Percentiles rank a stretch among this genome's conserved stretches.
These are phyloP conservation scores for Heliconius hermathena DNA, from an alignment of 1,140 invertebrate genomes.

Conservation along the genomic window DNA sequence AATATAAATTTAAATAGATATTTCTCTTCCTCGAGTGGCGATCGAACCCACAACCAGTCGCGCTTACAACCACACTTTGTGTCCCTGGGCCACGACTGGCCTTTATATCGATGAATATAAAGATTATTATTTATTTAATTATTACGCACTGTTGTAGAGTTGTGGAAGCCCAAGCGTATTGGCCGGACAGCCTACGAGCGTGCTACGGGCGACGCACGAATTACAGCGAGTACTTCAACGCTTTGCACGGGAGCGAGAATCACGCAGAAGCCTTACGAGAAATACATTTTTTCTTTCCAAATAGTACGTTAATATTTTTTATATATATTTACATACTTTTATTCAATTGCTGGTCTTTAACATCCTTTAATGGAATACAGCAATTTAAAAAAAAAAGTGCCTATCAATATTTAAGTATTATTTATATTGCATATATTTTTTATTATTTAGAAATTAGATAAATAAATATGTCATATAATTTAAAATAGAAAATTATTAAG, in stretches of 20 bases:
- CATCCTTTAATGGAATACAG: not conserved
- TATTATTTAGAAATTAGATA: too few relatives aligned
- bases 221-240: constrained; percentile 86
- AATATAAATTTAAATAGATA: too few relatives aligned
- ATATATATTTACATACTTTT: not conserved
- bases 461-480: too few relatives aligned
- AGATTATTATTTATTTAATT: not conserved
- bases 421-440: not conserved
- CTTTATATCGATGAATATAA: not conserved
- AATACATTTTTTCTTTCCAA: constrained; percentile 94
- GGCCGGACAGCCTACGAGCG: constrained; percentile 88
- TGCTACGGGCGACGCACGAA: constrained; percentile 84
- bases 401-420: too few relatives aligned
- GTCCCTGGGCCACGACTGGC: too few relatives aligned
- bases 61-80: too few relatives aligned
- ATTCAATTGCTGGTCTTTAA: not conserved
- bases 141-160: constrained; percentile 43
- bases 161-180: constrained; percentile 85
- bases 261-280: constrained; percentile 88
- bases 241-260: constrained; percentile 91
- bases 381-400: too few relatives aligned
- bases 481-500: too few relatives aligned
- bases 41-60: too few relatives aligned
- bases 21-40: too few relatives aligned
- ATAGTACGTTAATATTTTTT: constrained; percentile 82